Conservation (phyloP, 2,888 invertebrate genomes). For the Nephrotoma appendiculata region DNA sequence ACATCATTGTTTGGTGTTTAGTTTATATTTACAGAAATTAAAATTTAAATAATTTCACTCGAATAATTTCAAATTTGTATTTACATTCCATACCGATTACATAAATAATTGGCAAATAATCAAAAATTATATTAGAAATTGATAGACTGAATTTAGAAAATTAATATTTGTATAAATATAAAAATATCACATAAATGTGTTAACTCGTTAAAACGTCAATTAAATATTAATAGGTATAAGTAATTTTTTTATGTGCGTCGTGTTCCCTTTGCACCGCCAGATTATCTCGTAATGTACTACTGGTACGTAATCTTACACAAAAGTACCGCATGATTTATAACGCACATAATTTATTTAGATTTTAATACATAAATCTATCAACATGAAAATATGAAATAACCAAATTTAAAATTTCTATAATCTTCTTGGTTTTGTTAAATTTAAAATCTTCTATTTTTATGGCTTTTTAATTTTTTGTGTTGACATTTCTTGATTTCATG, state of each 20-base stretch:
- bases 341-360: background rate
- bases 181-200: background rate
- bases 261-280: background rate
- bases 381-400: background rate
- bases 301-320: background rate
- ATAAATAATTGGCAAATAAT: background rate
- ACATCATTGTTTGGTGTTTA: background rate
- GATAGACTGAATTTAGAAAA: background rate
- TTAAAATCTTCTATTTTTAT: background rate
- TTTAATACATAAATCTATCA: background rate
- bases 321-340: background rate
- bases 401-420: background rate
- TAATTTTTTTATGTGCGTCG: background rate
- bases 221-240: background rate
- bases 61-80: background rate
- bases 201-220: background rate
- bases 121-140: background rate
- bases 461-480: background rate
- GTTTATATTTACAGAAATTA: background rate
- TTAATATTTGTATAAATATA: background rate
- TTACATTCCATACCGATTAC: background rate
- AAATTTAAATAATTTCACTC: background rate
- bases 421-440: background rate
- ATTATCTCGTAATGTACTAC: background rate
- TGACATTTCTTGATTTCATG: background rate